Evolutionary conservation across 1,140 invertebrate genomes (phyloP).

Genomic region (Drosophila pandora): DNA sequence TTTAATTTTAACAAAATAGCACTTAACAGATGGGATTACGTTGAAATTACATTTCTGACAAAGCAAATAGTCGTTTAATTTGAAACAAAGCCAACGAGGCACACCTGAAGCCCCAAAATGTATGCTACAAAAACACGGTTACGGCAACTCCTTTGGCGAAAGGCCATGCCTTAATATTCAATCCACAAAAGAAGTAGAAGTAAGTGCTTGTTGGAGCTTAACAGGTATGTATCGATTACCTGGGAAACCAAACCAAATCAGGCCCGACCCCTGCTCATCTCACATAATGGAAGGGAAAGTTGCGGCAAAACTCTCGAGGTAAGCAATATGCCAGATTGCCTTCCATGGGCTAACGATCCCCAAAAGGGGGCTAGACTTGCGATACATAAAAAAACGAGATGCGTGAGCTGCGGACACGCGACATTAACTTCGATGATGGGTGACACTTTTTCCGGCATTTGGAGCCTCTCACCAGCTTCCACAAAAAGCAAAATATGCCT

Average conservation of each 20-base stretch:
- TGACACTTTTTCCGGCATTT: slow-evolving; percentile 47
- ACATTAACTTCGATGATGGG: slow-evolving; percentile 38
- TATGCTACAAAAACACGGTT: slow-evolving; percentile 47
- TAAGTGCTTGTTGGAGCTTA: slow-evolving; percentile 19
- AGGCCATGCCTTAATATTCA: slow-evolving; percentile 8
- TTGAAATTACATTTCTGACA: background rate
- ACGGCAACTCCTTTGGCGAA: slow-evolving; percentile 6
- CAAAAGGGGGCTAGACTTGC: background rate
- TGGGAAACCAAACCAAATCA: slow-evolving; percentile 2
- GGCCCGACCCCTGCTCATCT: slow-evolving; percentile 20
- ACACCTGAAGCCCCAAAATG: slow-evolving; percentile 26
- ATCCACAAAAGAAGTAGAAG: background rate
- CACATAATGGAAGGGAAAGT: slow-evolving; percentile 73
- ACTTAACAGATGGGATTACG: background rate
- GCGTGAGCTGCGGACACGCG: slow-evolving; percentile 30
- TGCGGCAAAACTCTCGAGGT: slow-evolving; percentile 29
- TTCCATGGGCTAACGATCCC: slow-evolving; percentile 19
- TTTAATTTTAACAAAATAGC: too few relatives aligned
- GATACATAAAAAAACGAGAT: slow-evolving; percentile 7
- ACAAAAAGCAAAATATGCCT: background rate
- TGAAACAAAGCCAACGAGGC: background rate
- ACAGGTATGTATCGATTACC: slow-evolving; percentile 6
- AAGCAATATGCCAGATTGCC: slow-evolving; percentile 39
- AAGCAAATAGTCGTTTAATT: background rate
- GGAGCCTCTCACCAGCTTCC: background rate